phyloP scores from a whole-genome alignment of 2,797 vertebrate species.

The Hemitrygon akajei region DNA sequence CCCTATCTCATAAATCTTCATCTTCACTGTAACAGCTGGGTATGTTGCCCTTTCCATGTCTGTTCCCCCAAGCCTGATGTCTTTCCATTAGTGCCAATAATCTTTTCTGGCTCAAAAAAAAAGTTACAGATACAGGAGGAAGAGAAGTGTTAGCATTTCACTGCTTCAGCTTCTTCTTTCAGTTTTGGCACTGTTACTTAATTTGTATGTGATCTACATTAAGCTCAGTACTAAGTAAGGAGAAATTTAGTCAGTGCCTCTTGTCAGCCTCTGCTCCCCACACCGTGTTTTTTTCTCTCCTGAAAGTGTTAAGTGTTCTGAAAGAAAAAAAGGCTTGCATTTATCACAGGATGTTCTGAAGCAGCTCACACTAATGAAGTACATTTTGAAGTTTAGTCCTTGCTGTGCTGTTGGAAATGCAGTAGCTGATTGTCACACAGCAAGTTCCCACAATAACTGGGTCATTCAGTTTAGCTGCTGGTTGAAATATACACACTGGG shows the following conservation, averaged over 20 bases:
- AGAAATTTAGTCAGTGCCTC: neutral
- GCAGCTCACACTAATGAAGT: neutral
- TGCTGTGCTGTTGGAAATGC: neutral
- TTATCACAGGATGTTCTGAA: neutral
- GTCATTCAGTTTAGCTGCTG: neutral
- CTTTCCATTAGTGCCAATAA: neutral
- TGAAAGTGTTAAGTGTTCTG: neutral
- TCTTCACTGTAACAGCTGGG: neutral
- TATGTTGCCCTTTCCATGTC: neutral
- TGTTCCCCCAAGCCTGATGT: neutral
- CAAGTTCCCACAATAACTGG: neutral
- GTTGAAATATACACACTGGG: neutral
- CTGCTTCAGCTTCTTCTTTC: neutral
- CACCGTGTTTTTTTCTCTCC: neutral
- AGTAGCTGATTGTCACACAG: neutral
- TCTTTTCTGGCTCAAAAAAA: neutral
- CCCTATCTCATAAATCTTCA: neutral
- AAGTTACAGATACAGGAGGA: neutral
- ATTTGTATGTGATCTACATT: neutral
- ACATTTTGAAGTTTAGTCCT: neutral
- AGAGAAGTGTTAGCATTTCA: neutral
- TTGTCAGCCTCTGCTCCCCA: neutral
- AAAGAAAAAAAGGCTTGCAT: neutral
- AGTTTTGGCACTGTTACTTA: neutral
- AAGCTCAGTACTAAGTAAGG: neutral